These are phyloP conservation scores for Macrostomum lignano DNA, from an alignment of 1,140 invertebrate species.

Conservation along the genomic window DNA sequence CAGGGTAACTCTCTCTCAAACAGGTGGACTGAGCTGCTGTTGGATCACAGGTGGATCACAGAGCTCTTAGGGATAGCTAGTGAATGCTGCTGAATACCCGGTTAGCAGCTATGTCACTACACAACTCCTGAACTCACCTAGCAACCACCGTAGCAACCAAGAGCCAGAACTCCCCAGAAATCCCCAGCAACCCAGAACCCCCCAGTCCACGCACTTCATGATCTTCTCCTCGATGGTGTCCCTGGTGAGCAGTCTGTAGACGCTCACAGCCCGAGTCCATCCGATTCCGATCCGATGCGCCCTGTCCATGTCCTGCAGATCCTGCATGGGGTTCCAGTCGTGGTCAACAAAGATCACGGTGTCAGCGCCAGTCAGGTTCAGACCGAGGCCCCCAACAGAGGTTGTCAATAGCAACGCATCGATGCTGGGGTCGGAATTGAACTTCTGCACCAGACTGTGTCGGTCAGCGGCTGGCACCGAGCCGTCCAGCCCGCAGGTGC, in stretches of 20 bases:
- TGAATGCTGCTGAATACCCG: no score
- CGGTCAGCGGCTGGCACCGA: slow-evolving; percentile 51
- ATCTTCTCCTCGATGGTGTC: slow-evolving; percentile 92
- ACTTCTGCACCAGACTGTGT: slow-evolving; percentile 59
- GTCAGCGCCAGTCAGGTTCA: slow-evolving; percentile 89
- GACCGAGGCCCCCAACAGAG: slow-evolving; percentile 69
- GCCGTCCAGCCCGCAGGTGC: slow-evolving; percentile 82
- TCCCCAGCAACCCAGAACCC: no score
- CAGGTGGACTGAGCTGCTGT: no score
- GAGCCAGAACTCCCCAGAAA: no score
- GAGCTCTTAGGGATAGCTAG: no score
- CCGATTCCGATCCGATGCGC: slow-evolving; percentile 96
- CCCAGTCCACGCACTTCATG: no score
- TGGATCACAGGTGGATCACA: no score
- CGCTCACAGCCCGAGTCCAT: slow-evolving; percentile 90
- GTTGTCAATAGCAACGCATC: slow-evolving; percentile 79
- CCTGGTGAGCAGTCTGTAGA: slow-evolving; percentile 74
- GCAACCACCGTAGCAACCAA: no score
- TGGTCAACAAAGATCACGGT: slow-evolving; percentile 98
- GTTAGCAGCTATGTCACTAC: no score
- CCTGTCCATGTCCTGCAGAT: slow-evolving; percentile 91
- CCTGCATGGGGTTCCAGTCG: slow-evolving; percentile 99
- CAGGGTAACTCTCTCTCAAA: no score
- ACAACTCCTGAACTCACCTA: no score
- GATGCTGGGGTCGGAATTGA: slow-evolving; percentile 86